Percentiles rank a stretch among this genome's conserved stretches.
These are phyloP conservation scores for Ammospiza caudacuta DNA, from an alignment of 2,113 vertebrate species.

Conservation along the genomic window DNA sequence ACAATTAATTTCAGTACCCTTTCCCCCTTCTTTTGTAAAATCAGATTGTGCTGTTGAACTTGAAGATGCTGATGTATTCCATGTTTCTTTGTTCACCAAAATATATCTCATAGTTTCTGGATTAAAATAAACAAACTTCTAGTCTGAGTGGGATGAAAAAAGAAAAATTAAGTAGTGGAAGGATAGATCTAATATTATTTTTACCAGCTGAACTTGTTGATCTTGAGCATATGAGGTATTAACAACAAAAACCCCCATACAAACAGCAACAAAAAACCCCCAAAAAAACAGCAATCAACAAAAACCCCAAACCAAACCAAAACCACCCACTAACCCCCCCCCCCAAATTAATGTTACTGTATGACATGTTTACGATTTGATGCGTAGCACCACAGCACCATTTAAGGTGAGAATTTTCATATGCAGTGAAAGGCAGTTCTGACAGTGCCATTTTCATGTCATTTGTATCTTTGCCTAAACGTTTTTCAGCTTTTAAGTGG, in stretches of 20 bases:
- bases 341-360: not conserved
- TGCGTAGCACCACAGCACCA: not conserved
- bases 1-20: not conserved
- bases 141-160: not conserved
- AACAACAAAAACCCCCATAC: not conserved
- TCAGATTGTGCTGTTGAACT: not conserved
- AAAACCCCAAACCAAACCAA: not conserved
- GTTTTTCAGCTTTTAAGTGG: not conserved
- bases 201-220: not conserved
- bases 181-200: not conserved
- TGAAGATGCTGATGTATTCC: not conserved
- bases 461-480: not conserved
- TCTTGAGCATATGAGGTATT: not conserved
- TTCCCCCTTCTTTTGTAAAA: not conserved
- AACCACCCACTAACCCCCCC: rapidly evolving
- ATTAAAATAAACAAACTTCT: not conserved
- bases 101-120: not conserved
- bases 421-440: not conserved
- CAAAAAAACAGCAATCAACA: not conserved
- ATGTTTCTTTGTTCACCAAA: not conserved
- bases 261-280: not conserved
- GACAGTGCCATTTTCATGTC: not conserved
- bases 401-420: not conserved
- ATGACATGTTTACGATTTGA: not conserved
- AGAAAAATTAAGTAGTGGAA: not conserved